Evolutionary conservation across 2,113 vertebrate genomes (phyloP).

Genomic region (Oreochromis tanganicae): DNA sequence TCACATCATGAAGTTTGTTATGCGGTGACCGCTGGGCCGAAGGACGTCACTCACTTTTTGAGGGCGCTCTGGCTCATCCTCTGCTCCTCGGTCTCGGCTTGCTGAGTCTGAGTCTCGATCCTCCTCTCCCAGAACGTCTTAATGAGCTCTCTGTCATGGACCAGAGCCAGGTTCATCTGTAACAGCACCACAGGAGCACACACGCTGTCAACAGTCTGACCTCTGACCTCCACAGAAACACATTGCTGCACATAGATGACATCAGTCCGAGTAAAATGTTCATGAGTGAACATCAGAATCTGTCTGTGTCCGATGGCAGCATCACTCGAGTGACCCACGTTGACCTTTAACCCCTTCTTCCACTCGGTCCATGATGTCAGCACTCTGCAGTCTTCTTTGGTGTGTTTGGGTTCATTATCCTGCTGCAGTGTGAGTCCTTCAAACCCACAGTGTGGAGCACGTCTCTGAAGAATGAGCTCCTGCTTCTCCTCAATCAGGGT

Average conservation of each 20-base stretch:
- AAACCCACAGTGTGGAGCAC: background rate
- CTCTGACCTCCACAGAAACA: background rate
- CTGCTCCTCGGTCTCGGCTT: slow-evolving; percentile 41
- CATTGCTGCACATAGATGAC: background rate
- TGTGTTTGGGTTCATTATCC: too few species aligned
- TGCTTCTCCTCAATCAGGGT: background rate
- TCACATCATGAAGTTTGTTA: background rate
- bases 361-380: background rate
- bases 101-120: slow-evolving; percentile 34
- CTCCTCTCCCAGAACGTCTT: slow-evolving; percentile 70
- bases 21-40: background rate
- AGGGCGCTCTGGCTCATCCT: slow-evolving; percentile 63
- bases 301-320: background rate
- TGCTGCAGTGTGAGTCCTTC: background rate
- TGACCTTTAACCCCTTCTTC: background rate
- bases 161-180: slow-evolving; percentile 69
- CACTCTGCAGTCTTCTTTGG: background rate
- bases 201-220: background rate
- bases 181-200: background rate
- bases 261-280: background rate
- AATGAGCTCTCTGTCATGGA: slow-evolving; percentile 65
- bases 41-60: slow-evolving; percentile 45
- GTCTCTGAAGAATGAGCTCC: background rate
- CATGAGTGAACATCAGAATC: background rate
- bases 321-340: background rate